Conservation (phyloP, 2,113 vertebrate species). For the Lagopus muta region DNA sequence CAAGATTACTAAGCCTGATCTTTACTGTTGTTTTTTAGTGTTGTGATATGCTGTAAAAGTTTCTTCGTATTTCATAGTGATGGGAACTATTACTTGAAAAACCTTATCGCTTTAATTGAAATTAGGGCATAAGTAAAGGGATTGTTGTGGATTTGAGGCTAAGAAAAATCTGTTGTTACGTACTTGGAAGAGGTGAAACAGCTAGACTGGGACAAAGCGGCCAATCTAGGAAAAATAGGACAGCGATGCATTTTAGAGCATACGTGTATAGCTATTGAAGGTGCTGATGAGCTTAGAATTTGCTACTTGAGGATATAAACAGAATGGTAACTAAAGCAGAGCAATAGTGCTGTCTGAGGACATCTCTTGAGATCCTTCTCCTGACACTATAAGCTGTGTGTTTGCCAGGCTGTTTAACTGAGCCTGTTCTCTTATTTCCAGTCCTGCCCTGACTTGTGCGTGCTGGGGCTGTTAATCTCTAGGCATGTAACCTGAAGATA, state of each 20-base stretch:
- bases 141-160: neutral
- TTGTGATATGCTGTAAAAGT: neutral
- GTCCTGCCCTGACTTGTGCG: neutral
- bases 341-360: neutral
- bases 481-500: neutral
- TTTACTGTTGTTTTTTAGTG: slow-evolving; percentile 1
- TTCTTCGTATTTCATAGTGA: neutral
- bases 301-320: neutral
- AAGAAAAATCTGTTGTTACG: neutral
- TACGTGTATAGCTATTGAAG: neutral
- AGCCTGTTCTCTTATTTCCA: neutral
- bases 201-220: neutral
- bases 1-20: neutral
- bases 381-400: neutral
- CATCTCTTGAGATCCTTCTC: neutral
- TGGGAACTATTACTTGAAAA: neutral
- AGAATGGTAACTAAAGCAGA: neutral
- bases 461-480: neutral
- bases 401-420: neutral
- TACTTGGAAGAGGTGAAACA: neutral
- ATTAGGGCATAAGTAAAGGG: neutral
- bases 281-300: neutral
- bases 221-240: neutral
- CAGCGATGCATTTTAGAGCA: neutral
- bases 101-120: neutral